A percentile compares a stretch with the other conserved stretches of the same genome.
Conservation (phyloP, 2,888 invertebrate species). For the Trilocha varians region DNA sequence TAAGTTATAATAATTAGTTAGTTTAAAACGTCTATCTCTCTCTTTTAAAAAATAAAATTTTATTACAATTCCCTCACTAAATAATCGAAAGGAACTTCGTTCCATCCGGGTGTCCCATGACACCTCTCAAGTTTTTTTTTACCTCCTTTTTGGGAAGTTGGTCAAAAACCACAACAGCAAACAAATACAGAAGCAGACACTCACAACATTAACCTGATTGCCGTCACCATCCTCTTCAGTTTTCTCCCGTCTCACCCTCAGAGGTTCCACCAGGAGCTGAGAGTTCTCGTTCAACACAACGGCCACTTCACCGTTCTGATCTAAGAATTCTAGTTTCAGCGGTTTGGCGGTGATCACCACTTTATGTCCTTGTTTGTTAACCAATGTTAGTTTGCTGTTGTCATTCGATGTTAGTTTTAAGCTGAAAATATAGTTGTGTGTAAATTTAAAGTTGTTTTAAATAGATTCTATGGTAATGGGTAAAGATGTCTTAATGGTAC, state of each 20-base stretch:
- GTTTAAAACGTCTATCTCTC: no score
- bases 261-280: conserved; percentile 93
- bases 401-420: conserved; percentile 47
- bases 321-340: conserved; percentile 87
- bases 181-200: conserved; percentile 25
- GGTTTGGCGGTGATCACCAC: conserved; percentile 81
- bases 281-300: conserved; percentile 89
- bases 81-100: no score
- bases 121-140: no score
- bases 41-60: no score
- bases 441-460: no score
- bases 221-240: conserved; percentile 39
- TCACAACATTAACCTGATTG: conserved; percentile 40
- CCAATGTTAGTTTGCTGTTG: conserved; percentile 37
- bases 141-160: no score
- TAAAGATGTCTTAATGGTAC: background rate
- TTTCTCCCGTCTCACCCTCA: conserved; percentile 77
- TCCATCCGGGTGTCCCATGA: no score
- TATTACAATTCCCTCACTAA: no score
- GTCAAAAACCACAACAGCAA: background rate
- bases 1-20: no score
- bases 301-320: conserved; percentile 78
- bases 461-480: no score
- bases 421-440: conserved; percentile 24
- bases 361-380: conserved; percentile 51